Evolutionary conservation across 2,113 vertebrate genomes (phyloP).

Genomic region (Mustela lutreola): DNA sequence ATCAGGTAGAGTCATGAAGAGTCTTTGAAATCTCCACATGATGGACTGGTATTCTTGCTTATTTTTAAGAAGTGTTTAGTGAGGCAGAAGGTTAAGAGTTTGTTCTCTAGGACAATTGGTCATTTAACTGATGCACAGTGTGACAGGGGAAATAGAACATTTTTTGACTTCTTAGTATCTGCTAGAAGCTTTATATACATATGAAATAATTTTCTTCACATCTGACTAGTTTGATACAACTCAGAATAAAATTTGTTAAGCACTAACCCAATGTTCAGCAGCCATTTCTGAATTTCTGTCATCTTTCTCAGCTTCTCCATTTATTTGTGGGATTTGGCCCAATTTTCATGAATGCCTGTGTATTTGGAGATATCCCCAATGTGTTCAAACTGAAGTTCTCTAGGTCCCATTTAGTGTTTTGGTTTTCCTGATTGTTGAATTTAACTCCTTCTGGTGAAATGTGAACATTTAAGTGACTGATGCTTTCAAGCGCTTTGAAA

Average conservation of each 20-base stretch:
- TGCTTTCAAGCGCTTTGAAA: background rate
- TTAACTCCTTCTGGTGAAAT: background rate
- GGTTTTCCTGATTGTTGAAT: background rate
- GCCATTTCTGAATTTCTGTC: background rate
- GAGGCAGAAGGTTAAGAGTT: background rate
- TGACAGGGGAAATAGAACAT: background rate
- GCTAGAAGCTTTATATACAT: background rate
- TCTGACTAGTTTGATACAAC: background rate
- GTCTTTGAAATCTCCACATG: background rate
- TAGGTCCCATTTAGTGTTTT: background rate
- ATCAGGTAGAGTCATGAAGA: background rate
- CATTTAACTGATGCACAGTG: background rate
- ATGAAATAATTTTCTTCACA: background rate
- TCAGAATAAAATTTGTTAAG: background rate
- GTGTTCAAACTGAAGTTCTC: background rate
- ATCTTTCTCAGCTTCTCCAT: background rate
- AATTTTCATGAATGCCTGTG: background rate
- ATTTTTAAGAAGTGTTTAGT: background rate
- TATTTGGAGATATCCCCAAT: background rate
- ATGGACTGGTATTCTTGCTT: background rate
- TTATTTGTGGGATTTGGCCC: background rate
- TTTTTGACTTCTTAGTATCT: background rate
- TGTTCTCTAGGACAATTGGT: background rate
- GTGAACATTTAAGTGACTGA: background rate
- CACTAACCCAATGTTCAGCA: too few species aligned